Base-by-base conservation (phyloP, 1,140 invertebrate genomes). In the Drosophila equinoxialis region DNA sequence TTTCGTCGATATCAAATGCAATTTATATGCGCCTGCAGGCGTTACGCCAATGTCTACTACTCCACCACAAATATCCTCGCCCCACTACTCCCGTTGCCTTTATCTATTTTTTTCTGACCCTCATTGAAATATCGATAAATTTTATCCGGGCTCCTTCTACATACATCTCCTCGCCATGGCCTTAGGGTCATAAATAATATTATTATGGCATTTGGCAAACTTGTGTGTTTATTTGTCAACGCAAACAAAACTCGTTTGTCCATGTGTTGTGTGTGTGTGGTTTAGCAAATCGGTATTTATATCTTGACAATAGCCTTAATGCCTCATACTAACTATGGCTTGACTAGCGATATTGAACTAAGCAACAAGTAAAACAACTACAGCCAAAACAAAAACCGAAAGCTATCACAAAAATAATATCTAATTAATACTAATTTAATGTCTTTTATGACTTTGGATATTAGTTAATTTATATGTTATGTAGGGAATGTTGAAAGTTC, bases 141-240 rank as follows among this genome's bases (percentile, higher is more conserved):
- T 78, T 63, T 65, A 54, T 64, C 35, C 70, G 61, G 71, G 39
- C 72, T 69, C 57, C 48, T 55, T 77, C 60, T 74, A 42, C 66
- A 17, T 23, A 42, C 4, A 4, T 30, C 17, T 11, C 62, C 45
- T 57, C 23, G 4, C n/a, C 10, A 35, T 35, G 58, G 45, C 67
- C 20, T 51, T 45, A 62, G 71, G 60, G 73, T 67, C 74, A 87
- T 87, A 89, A 87, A 90, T 87, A 90, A 87, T 87, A 84, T 84
- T 84, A 90, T 89, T 87, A 83, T 87, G 84, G 71, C 71, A 74
- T 73, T 81, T 83, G 83, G 74, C 66, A 87, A 84, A 84, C 45
- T 51, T 51, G 45, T 51, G 45, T 77, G 84, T 71, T 73, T 84
- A 82, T 87, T 86, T 89, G 83, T 89, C 84, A 86, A 77, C 71